Evolutionary conservation across 2,888 invertebrate species (phyloP).

Genomic region (Uloborus plumipes): DNA sequence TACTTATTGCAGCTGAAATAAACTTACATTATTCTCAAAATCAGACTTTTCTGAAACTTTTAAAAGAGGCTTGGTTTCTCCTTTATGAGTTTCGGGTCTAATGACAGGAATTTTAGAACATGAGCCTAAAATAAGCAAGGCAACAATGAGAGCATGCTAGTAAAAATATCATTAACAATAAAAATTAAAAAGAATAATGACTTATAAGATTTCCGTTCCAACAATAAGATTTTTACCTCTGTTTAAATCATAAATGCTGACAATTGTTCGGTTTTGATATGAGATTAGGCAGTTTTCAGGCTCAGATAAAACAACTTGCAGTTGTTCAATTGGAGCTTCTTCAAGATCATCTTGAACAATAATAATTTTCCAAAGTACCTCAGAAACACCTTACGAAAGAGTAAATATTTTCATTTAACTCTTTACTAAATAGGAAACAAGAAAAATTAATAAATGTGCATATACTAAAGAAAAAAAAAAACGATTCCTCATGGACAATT

Average conservation of each 20-base stretch:
- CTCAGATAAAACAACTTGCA: conserved; percentile 52
- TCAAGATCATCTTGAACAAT: conserved; percentile 62
- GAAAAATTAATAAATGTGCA: background rate
- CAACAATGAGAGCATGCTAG: too few species aligned
- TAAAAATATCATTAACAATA: too few species aligned
- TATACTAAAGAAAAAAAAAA: background rate
- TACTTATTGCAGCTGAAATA: too few species aligned
- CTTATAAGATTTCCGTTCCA: background rate
- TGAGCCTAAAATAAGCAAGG: too few species aligned
- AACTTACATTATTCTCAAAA: too few species aligned
- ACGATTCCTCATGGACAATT: too few species aligned
- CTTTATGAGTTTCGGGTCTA: too few species aligned
- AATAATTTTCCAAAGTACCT: conserved; percentile 51
- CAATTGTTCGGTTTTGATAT: conserved; percentile 45
- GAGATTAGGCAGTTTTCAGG: conserved; percentile 54
- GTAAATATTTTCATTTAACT: background rate
- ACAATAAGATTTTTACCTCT: conserved; percentile 36
- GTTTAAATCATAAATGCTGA: conserved; percentile 62
- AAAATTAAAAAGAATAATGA: background rate
- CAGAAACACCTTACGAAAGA: conserved; percentile 34
- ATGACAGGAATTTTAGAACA: too few species aligned
- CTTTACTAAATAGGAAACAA: background rate
- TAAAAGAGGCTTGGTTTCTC: too few species aligned
- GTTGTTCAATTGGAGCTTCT: conserved; percentile 59
- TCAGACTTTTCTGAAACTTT: too few species aligned